Base-by-base conservation (phyloP, 2,888 invertebrate genomes). In the Conistra vaccinii region DNA sequence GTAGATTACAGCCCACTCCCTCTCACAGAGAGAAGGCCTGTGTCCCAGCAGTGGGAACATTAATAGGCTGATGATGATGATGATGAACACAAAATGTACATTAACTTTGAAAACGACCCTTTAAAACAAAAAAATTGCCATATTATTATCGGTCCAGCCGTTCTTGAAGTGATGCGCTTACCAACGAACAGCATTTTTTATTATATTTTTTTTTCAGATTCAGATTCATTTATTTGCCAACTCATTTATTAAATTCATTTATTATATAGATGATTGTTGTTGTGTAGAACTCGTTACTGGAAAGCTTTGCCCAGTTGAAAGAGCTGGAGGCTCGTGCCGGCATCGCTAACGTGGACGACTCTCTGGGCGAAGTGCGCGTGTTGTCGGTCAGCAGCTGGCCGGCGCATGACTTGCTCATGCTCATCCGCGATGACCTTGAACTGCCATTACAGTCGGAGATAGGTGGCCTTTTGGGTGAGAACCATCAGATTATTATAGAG, bases 351-450 rank as follows among this genome's bases (percentile, higher is more conserved):
- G 81, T 86, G 3, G 95, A 94, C 4, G 92, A 94, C 3, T 75
- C 89, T 10, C 78, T 95, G 29, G 91, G 93, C 0, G 95, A 95
- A 4, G 86, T 97, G 7, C 92, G 95, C 3, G 84, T 94, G 10
- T 83, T 97, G 65, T 95, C 96, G 3, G 91, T 97, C 60, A 94
- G 89, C 48, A 87, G 88, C 51, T 96, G 96, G 96, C 92, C 95
- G 1, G 92, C 94, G 0, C 93, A 95, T 72, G 95, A 96, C 80
- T 87, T 96, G 72, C 89, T 95, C 48, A 83, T 95, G 75, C 90
- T 95, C 2, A 81, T 95, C 14, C 90, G 94, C 10, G 91, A 93
- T 39, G 93, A 94, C 81, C 80, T 92, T 32, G 85, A 90, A 29
- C 76, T 89, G 84, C 89, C 91, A 14, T 39, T 88, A 71, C 88